Evolutionary conservation across 2,888 invertebrate species (phyloP), one percentile per base, ranked within the genome.

Genomic region (Xanthorhoe spadicearia): DNA sequence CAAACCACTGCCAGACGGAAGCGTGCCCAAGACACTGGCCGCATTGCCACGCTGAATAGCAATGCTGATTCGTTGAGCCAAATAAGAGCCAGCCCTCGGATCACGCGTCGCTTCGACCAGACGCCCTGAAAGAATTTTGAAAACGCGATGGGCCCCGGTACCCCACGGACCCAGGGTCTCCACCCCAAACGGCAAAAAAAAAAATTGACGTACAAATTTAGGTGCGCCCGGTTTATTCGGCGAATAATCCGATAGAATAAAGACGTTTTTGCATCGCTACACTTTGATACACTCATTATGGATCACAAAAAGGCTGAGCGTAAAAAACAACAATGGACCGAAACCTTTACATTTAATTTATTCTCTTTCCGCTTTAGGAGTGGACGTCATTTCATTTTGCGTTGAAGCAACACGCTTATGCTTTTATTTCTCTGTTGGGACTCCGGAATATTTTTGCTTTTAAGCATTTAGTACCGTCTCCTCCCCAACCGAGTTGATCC

Each of bases 281-380:
- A 69, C 69, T 64, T 65, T 56, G 56, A 56, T 65, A 67, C 58
- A 63, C 23, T 43, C 58, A 64, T 66, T 68, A 64, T 32, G 46
- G 49, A 46, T 43, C 54, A 13, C 63, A 65, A 63, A 84, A 83
- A 81, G 77, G 73, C 74, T 72, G 69, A 74, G 74, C 73, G 74
- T 77, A 80, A 83, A 83, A 82, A 85, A 83, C 80, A 83, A 87
- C 84, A 86, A 86, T 83, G 80, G 79, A 80, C 80, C 73, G 78
- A 86, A 84, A 85, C 84, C 82, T 85, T 52, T 85, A 83, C 78
- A 84, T 87, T 87, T 88, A 90, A 89, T 90, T 87, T 88, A 88
- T 89, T 88, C 87, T 75, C 77, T 83, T 84, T 86, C 80, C 80
- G 82, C 80, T 82, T 60, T 63, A 79, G 77, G 75, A 80, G 80